These are phyloP conservation scores for Synanthedon formicaeformis DNA, from an alignment of 2,888 invertebrate species.

Conservation along the genomic window DNA sequence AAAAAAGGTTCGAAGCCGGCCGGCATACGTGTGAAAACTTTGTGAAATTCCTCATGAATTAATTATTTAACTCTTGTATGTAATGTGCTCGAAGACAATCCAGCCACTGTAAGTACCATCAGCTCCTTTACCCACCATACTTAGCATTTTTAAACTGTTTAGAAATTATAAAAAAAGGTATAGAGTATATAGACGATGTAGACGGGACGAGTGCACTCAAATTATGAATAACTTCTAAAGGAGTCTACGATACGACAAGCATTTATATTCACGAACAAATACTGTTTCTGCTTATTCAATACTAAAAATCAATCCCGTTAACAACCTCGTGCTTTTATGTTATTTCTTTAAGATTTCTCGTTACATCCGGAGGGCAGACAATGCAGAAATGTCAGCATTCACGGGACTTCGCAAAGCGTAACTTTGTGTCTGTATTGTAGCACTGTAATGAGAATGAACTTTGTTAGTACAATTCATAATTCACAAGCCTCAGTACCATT, in stretches of 20 bases:
- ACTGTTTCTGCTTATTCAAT: background rate
- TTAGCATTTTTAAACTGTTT: too few species aligned
- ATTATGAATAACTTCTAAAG: background rate
- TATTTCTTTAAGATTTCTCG: constrained; percentile 12
- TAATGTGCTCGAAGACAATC: too few species aligned
- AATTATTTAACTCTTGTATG: too few species aligned
- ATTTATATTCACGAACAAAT: background rate
- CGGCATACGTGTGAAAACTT: too few species aligned
- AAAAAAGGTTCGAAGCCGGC: too few species aligned
- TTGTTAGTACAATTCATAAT: constrained; percentile 10
- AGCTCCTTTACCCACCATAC: too few species aligned
- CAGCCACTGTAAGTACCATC: too few species aligned
- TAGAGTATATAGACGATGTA: too few species aligned
- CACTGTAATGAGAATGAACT: constrained; percentile 15
- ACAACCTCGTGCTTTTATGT: constrained; percentile 4
- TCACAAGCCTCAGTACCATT: too few species aligned
- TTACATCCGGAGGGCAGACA: constrained; percentile 13
- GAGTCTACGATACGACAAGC: background rate
- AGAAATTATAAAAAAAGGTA: too few species aligned
- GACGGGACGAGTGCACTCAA: too few species aligned
- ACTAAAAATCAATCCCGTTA: constrained; percentile 4
- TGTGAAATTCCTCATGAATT: too few species aligned
- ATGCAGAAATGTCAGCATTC: constrained; percentile 22
- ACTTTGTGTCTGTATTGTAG: constrained; percentile 2
- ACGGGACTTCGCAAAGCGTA: constrained; percentile 12